A percentile compares a stretch with the other conserved stretches of the same genome.
Evolutionary conservation across 2,888 invertebrate species (phyloP).

Genomic region (Cantharis rufa): DNA sequence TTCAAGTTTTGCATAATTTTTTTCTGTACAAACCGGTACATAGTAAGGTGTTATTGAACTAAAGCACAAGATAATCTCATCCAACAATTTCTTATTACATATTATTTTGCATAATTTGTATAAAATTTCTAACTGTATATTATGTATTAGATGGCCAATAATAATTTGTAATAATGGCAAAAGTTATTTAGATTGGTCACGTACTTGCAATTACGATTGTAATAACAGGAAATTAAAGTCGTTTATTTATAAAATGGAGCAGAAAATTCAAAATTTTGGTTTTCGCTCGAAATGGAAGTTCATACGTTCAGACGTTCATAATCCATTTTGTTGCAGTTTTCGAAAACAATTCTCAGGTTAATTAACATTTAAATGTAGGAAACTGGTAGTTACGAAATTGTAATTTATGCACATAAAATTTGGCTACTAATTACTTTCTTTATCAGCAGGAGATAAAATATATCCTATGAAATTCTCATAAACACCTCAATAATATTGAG

Average conservation of each 20-base stretch:
- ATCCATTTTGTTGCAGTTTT: neutral
- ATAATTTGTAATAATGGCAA: slow-evolving; percentile 10
- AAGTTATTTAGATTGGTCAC: neutral
- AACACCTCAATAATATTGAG: neutral
- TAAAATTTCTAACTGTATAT: slow-evolving; percentile 7
- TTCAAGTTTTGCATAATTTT: neutral
- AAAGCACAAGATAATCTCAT: neutral
- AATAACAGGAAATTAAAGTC: slow-evolving; percentile 8
- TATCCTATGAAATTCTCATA: neutral
- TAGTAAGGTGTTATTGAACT: neutral
- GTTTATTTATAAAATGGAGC: neutral
- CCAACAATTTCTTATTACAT: neutral
- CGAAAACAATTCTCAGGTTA: neutral
- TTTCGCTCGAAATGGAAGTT: neutral
- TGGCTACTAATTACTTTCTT: neutral
- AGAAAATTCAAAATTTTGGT: neutral
- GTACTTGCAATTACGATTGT: neutral
- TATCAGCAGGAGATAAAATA: neutral
- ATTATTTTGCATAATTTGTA: slow-evolving; percentile 6
- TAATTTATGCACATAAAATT: neutral
- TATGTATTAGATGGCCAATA: slow-evolving; percentile 6
- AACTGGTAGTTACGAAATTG: neutral
- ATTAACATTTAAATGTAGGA: neutral
- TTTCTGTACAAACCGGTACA: neutral
- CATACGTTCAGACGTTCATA: neutral